These are phyloP conservation scores for Lacerta viridis DNA, from an alignment of 2,797 vertebrate genomes.

Conservation along the genomic window DNA sequence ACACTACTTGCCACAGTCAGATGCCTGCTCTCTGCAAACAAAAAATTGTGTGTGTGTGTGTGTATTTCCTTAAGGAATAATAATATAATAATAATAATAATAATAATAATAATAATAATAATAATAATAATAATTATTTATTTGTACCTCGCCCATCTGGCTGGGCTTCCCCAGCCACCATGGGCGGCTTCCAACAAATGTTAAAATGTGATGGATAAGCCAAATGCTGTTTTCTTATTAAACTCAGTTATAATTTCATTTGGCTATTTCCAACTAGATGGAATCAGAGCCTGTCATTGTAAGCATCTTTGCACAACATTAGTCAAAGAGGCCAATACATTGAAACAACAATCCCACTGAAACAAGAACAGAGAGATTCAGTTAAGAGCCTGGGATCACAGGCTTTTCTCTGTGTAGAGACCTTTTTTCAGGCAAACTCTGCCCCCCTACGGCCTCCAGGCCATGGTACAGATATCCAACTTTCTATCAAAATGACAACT, in stretches of 20 bases:
- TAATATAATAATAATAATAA: no score
- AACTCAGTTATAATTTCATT: not conserved
- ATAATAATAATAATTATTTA: no score
- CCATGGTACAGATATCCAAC: not conserved
- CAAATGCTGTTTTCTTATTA: not conserved
- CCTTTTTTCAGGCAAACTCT: not conserved
- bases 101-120: no score
- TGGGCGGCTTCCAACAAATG: no score
- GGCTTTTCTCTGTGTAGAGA: not conserved
- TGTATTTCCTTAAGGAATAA: not conserved
- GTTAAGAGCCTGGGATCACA: not conserved
- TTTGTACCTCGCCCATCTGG: no score
- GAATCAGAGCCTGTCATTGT: not conserved
- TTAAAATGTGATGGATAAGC: not conserved
- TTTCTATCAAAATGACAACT: not conserved
- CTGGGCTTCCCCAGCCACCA: no score
- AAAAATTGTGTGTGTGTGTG: no score
- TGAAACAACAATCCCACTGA: not conserved
- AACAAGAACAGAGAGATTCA: not conserved
- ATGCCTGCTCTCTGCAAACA: not conserved
- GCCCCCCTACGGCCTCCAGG: not conserved
- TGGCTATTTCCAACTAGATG: not conserved
- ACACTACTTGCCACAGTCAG: not conserved
- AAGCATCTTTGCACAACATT: not conserved
- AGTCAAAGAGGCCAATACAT: not conserved